These are phyloP conservation scores for Myotis brandtii DNA, from an alignment of 2,113 vertebrate species.

Conservation along the genomic window DNA sequence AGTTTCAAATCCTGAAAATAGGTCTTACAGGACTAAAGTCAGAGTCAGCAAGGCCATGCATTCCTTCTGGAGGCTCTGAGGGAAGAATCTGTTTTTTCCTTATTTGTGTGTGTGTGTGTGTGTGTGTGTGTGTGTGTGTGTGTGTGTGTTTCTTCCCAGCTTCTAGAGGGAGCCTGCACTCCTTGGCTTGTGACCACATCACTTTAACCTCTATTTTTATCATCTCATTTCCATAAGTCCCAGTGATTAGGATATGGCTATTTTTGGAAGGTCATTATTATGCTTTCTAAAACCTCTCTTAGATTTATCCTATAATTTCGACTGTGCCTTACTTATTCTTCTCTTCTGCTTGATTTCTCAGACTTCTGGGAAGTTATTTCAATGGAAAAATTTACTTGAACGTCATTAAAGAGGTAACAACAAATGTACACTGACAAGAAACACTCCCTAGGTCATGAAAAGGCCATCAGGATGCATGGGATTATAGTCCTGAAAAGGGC, in stretches of 20 bases:
- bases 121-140: too few species aligned
- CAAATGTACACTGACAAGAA: neutral
- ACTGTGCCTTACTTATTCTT: neutral
- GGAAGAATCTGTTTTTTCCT: neutral
- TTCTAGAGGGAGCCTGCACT: neutral
- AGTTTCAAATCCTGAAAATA: neutral
- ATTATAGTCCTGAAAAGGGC: neutral
- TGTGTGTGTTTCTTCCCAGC: neutral
- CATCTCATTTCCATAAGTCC: neutral
- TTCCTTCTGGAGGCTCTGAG: neutral
- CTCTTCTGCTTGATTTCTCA: conserved; percentile 44
- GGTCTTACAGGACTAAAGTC: neutral
- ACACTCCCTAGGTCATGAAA: neutral
- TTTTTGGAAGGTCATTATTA: neutral
- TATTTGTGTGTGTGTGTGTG: neutral
- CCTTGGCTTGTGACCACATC: neutral
- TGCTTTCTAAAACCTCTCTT: neutral
- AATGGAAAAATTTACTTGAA: neutral
- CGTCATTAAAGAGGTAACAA: conserved; percentile 1
- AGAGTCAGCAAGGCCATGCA: neutral
- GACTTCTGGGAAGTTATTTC: neutral
- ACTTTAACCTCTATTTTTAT: neutral
- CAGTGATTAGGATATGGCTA: neutral
- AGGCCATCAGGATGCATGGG: neutral
- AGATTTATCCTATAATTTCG: neutral